Base-by-base conservation (phyloP, 2,888 invertebrate genomes). In the Drosophila stalkeri region DNA sequence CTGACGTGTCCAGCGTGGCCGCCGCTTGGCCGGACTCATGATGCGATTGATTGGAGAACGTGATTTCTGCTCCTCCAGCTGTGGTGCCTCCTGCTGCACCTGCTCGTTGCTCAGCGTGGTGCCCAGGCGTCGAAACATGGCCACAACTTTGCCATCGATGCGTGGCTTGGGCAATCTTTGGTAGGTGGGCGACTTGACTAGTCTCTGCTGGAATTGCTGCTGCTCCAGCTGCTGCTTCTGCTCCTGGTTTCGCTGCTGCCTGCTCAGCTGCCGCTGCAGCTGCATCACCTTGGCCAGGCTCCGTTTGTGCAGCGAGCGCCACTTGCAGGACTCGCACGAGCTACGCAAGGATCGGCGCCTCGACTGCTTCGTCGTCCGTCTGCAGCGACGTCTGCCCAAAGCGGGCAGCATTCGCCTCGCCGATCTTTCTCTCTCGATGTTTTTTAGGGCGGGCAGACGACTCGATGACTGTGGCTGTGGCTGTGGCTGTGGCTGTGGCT, bases 101-200 rank as follows among this genome's bases (percentile, higher is more conserved):
- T 91, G 92, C 47, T 90, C 75, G 43, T 90, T 91, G 54, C 91
- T 91, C 4, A 93, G 76, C 3, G 92, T 92, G 9, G 93, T 93
- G 43, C 93, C 93, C 68, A 92, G 51, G 2, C 93, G 91, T 4
- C 92, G 85, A 44, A 93, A 82, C 92, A 92, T 92, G 49, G 92
- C 91, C 35, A 93, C 92, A 44, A 93, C 85, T 74, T 92, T 92
- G 35, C 92, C 92, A 78, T 93, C 92, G 39, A 93, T 82, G 27
- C 89, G 81, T 20, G 91, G 91, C 59, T 86, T 80, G 47, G 77
- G 86, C 72, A 82, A 83, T 80, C 80, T 90, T 82, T 83, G 86
- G 81, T 74, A 61, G 59, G 35, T 61, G 46, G 55, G 43, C 9
- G 70, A 47, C 67, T 78, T 77, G 79, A 77, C 78, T 75, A 77